Evolutionary conservation across 2,888 invertebrate genomes (phyloP).

Genomic region (Muscina levida): DNA sequence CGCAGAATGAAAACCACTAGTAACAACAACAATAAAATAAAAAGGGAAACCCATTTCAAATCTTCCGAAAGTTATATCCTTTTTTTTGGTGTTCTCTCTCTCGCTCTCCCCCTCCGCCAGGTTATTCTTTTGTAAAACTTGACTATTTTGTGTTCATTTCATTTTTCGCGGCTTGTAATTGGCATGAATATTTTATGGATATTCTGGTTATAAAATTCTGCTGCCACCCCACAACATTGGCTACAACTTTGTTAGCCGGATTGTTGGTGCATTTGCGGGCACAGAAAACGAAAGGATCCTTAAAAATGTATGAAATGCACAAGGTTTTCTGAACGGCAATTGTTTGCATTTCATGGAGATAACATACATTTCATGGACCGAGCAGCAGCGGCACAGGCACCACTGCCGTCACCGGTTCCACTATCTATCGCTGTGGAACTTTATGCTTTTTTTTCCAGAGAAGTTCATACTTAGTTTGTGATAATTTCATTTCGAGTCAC

Average conservation of each 20-base stretch:
- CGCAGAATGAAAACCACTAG: no score
- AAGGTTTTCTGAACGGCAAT: slow-evolving; percentile 40
- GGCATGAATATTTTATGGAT: slow-evolving; percentile 66
- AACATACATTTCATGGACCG: slow-evolving; percentile 15
- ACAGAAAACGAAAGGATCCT: not conserved
- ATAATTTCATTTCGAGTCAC: slow-evolving; percentile 58
- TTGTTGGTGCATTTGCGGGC: slow-evolving; percentile 1
- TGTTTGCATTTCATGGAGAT: slow-evolving; percentile 43
- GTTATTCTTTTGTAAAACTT: slow-evolving; percentile 16
- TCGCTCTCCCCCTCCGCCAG: not conserved
- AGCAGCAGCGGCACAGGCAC: not conserved
- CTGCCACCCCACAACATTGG: not conserved
- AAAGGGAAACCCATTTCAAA: slow-evolving; percentile 1
- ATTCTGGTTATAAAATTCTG: slow-evolving; percentile 51
- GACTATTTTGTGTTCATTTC: slow-evolving; percentile 38
- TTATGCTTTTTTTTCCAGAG: not conserved
- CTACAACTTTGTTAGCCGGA: slow-evolving; percentile 15
- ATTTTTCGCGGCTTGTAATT: slow-evolving; percentile 55
- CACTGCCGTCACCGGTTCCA: not conserved
- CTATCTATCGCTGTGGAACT: not conserved
- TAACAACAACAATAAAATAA: no score
- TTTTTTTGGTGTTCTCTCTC: slow-evolving; percentile 16
- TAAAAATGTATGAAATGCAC: slow-evolving; percentile 34
- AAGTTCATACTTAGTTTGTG: slow-evolving; percentile 46
- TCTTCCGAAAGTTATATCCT: slow-evolving; percentile 27